These are phyloP conservation scores for Aphis craccivora DNA, from an alignment of 1,140 invertebrate species.

Conservation along the genomic window DNA sequence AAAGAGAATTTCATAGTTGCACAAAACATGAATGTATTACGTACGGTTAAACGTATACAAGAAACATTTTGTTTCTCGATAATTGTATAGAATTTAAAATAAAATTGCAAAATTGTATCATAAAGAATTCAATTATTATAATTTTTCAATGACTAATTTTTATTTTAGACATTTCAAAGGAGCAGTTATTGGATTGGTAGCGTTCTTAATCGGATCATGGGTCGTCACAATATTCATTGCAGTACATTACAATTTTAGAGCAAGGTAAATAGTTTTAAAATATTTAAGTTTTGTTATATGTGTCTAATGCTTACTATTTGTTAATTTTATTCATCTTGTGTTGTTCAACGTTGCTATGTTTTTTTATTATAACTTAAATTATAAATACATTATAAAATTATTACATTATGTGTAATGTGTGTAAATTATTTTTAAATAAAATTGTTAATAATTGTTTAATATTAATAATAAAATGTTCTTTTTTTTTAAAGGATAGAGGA, in stretches of 20 bases:
- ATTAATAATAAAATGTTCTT: too few species aligned
- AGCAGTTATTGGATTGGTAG: slow-evolving; percentile 66
- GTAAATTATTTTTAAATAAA: background rate
- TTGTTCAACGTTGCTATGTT: background rate
- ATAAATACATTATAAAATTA: background rate
- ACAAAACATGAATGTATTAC: background rate
- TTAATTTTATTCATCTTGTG: too few species aligned
- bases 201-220: slow-evolving; percentile 77
- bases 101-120: background rate
- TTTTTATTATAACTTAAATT: too few species aligned
- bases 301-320: background rate
- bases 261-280: slow-evolving; percentile 68
- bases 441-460: background rate
- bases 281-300: background rate
- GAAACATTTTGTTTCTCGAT: background rate
- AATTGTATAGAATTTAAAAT: background rate
- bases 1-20: background rate
- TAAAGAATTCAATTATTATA: background rate
- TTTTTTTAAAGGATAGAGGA: slow-evolving; percentile 70
- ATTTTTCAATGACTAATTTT: background rate
- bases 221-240: slow-evolving; percentile 77
- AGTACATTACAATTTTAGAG: slow-evolving; percentile 76
- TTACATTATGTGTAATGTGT: background rate
- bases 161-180: slow-evolving; percentile 68
- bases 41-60: background rate